phyloP scores from a whole-genome alignment of 1,140 invertebrate species.

The Elymnias hypermnestra region DNA sequence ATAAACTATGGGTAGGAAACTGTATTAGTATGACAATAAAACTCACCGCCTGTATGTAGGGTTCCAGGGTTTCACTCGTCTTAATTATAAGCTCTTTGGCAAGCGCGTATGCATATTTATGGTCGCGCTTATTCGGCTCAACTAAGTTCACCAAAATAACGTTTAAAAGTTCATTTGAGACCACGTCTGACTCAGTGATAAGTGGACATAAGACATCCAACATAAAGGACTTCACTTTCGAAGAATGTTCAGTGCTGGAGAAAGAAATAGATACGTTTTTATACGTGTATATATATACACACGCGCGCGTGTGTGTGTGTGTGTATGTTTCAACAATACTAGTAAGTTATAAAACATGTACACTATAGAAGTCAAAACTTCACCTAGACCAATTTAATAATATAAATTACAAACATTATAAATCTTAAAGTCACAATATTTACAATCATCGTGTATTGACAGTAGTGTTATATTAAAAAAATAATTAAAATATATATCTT shows the following conservation, averaged over 20 bases:
- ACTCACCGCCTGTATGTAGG: constrained; percentile 94
- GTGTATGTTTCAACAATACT: no score
- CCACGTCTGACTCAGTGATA: constrained; percentile 95
- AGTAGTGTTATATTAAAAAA: no score
- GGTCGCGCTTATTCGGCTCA: constrained; percentile 94
- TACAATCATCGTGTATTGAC: no score
- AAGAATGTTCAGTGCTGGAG: constrained; percentile 93
- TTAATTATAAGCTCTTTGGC: constrained; percentile 95
- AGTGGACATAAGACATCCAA: constrained; percentile 95
- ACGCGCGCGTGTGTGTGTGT: no score
- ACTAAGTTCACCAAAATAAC: constrained; percentile 96
- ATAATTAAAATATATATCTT: no score
- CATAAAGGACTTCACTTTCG: constrained; percentile 97
- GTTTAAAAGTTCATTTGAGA: constrained; percentile 95
- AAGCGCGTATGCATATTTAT: constrained; percentile 92
- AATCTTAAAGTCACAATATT: no score
- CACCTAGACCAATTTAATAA: no score
- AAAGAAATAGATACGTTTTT: neutral
- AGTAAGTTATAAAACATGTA: no score
- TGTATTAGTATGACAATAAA: no score
- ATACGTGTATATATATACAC: neutral
- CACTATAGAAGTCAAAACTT: no score
- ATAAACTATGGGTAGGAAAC: no score
- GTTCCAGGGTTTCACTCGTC: constrained; percentile 93
- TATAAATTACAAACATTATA: no score